phyloP scores from a whole-genome alignment of 30 jellyfish, hydroid and myxozoan species.

The Chrysaora quinquecirrha region DNA sequence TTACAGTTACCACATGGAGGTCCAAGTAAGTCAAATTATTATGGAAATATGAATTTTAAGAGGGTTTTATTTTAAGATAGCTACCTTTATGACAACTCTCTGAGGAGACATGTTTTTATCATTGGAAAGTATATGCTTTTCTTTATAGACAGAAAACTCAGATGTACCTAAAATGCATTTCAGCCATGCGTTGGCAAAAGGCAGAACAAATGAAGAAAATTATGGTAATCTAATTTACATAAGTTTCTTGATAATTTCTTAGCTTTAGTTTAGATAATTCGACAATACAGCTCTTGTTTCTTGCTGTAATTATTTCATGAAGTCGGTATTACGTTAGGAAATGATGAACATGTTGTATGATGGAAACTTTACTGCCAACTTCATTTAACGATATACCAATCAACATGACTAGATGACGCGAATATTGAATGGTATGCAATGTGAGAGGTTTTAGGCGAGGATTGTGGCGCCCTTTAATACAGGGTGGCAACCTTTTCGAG shows the following conservation, averaged over 20 bases:
- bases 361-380: neutral
- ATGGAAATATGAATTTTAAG: no score
- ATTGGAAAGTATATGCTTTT: no score
- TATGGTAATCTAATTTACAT: no score
- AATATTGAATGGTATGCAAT: no score
- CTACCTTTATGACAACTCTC: no score
- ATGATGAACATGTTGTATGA: neutral
- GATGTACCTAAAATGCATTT: constrained; percentile 39
- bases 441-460: no score
- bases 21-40: constrained; percentile 78
- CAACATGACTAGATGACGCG: no score
- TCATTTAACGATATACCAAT: neutral
- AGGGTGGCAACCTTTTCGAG: no score
- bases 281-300: neutral
- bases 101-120: no score
- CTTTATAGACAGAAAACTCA: constrained; percentile 24
- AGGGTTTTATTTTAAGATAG: no score
- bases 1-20: constrained; percentile 42
- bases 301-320: neutral
- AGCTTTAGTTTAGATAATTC: neutral
- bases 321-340: neutral
- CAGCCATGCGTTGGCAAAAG: constrained; percentile 79
- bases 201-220: constrained; percentile 64
- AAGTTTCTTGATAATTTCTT: no score
- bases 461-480: no score